Base-by-base conservation (phyloP, 2,113 vertebrate species). In the Labeo catla region DNA sequence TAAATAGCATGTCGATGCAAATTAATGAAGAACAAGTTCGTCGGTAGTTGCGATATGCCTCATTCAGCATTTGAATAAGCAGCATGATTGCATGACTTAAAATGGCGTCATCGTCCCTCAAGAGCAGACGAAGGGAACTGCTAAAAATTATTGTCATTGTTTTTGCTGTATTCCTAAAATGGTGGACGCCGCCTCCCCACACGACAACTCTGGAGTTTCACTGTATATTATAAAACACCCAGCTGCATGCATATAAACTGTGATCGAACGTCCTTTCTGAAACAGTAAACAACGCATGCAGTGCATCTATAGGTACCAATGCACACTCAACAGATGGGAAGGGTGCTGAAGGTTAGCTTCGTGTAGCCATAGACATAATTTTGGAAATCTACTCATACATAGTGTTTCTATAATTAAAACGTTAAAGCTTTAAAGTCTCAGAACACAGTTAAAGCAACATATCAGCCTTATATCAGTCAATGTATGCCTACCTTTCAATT, bases 81-180 rank as follows among this genome's bases (percentile, higher is more conserved):
- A 15, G 19, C 47, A n/a, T 9, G 8, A 3, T 78, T 45, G 28
- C 49, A 79, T 61, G 73, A 23, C 63, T 81, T 88, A 88, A 86
- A 90, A 89, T 87, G 89, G 86, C 90, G 85, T 68, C 84, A 87
- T 39, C 76, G 78, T 34, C 52, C 13, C 28, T 39, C 66, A 23
- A 76, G 63, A 54, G 83, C 70, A 85, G 70, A 72, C 39, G 43
- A 74, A 87, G 45, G 85, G 15, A 84, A 79, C 78, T 66, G 84
- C 76, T 85, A 16, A 34, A 87, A 88, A 83, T 68, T 66, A 80
- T 80, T 90, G 87, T 88, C 83, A 87, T 90, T 89, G 88, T 92
- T 90, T 89, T 83, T 84, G 57, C 86, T 86, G 81, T 83, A 80
- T 84, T 86, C 82, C 81, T 90, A 92, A 91, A 90, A 91, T 91